Base-by-base conservation (phyloP, 2,797 vertebrate genomes). In the Lates japonicus region DNA sequence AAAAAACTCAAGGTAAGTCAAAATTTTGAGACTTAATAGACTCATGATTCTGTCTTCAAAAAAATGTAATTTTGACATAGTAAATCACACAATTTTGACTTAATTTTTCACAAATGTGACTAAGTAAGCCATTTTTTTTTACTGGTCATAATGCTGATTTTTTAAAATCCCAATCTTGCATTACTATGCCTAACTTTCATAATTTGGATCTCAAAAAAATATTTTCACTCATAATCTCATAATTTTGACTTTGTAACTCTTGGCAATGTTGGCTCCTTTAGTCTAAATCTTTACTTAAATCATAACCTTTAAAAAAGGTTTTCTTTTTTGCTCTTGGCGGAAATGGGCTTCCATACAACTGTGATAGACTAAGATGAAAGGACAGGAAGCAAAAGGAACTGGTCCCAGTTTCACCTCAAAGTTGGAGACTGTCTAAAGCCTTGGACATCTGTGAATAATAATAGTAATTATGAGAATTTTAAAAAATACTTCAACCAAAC, bases 311-410 rank as follows among this genome's bases (percentile, higher is more conserved):
- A 48, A 48, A 20, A 42, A 20, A 19, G 3, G 6, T 3, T n/a
- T 49, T 29, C 10, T 42, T 5, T 51, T 20, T 52, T 44, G 8
- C 20, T 52, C 19, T 13, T 33, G 48, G 60, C 9, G 10, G 9
- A 84, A 76, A 70, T 64, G 20, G 48, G 20, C 76, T 70, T 76
- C 71, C 31, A 37, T 81, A 54, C 17, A 1, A 55, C 42, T 31
- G 59, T 59, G n/a, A 44, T 29, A 29, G 25, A 29, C 25, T 29
- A 29, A 29, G 25, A 29, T 33, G 42, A 31, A 19, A 16, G 39
- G 51, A 57, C 20, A 17, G 25, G 19, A 68, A 72, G 52, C 10
- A 57, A 37, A 59, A 44, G 12, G 25, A 61, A 12, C 6, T 39
- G 35, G n/a, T 64, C 46, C n/a, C 44, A 58, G 51, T 74, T 37